Evolutionary conservation across 2,113 vertebrate genomes (phyloP), one percentile per base, ranked within the genome.

Genomic region (Pitta sordida): DNA sequence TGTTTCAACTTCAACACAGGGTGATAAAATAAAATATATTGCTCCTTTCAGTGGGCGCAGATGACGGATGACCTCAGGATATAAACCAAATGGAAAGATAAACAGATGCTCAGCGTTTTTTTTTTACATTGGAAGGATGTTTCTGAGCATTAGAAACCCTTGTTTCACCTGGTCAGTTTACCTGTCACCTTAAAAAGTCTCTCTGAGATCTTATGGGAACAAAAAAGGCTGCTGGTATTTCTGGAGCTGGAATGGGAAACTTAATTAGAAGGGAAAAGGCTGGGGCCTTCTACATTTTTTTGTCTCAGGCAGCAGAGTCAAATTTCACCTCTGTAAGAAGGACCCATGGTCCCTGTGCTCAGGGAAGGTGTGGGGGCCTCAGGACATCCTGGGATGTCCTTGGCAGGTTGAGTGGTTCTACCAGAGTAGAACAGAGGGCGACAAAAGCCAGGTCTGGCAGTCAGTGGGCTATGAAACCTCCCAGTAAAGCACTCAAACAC

Each of bases 261-360:
- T 8, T 43, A 75, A 4, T 17, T 48, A 15, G 6, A 36, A 62
- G 41, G n/a, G 36, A 2, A 71, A 81, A 62, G 10, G 4, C 9
- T 26, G 39, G 26, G 9, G 1, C 0, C 2, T 55, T 75, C 74
- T 55, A 26, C 0, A 2, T 36, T 59, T 65, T 74, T 67, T 65
- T 62, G 29, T 69, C 51, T 52, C 21, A n/a, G 53, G 32, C 49
- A 79, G 23, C 30, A 34, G 44, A 64, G 13, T 49, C 64, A 88
- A 76, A 71, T 51, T 49, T 58, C 39, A 48, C 17, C 30, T 69
- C 69, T 56, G 58, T 41, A 37, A 29, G 68, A 74, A 37, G 3
- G 17, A 53, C 11, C 71, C 29, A 68, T 37, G 6, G 17, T 36
- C 29, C 21, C n/a, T 56, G 36, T 55, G 51, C 29, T 53, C 44